phyloP scores from a whole-genome alignment of 2,113 vertebrate species.

The Burhinus oedicnemus region DNA sequence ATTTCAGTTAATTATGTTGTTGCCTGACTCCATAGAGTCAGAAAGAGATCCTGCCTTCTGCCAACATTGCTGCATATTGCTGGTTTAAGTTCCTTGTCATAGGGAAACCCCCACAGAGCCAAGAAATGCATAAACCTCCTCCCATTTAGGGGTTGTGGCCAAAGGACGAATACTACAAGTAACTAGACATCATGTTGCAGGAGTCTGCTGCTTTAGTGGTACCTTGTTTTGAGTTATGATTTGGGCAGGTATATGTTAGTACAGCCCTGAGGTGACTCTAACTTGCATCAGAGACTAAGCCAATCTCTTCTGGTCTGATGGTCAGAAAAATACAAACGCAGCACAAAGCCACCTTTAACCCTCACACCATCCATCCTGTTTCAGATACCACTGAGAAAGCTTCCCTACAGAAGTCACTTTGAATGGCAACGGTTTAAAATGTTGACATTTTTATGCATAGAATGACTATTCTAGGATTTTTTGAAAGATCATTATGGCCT shows the following conservation, averaged over 20 bases:
- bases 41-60: background rate
- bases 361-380: background rate
- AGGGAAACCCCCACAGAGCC: background rate
- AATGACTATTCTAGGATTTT: background rate
- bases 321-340: background rate
- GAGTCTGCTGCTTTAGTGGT: background rate
- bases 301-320: conserved; percentile 24
- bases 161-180: background rate
- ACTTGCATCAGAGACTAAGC: conserved; percentile 2
- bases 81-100: background rate
- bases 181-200: background rate
- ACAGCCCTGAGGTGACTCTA: background rate
- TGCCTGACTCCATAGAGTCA: background rate
- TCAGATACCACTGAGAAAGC: background rate
- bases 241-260: conserved; percentile 7
- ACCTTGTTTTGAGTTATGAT: background rate
- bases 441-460: background rate
- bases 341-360: background rate
- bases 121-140: background rate
- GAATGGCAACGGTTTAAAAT: background rate
- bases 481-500: background rate
- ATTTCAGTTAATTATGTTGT: background rate
- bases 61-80: background rate
- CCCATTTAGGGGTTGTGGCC: background rate
- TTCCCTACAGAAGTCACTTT: background rate